Percentiles rank a stretch among this genome's conserved stretches.
phyloP scores from a whole-genome alignment of 2,888 invertebrate genomes.

The Eupithecia exiguata region DNA sequence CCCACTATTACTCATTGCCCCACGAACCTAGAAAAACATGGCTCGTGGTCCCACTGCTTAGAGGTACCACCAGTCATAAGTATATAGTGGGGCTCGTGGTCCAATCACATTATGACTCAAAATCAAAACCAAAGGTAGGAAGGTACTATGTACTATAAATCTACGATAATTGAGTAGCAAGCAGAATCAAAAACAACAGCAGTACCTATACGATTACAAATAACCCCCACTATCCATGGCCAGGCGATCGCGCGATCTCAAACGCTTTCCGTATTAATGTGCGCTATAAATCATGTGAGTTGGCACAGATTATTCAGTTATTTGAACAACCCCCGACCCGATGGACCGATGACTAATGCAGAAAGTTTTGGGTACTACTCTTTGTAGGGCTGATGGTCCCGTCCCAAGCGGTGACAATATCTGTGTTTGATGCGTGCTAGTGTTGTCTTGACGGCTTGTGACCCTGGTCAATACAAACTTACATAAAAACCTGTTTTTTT shows the following conservation, averaged over 20 bases:
- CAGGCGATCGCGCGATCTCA: constrained; percentile 67
- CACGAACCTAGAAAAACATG: too few species aligned
- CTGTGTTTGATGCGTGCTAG: background rate
- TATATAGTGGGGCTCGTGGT: too few species aligned
- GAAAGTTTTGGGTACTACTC: constrained; percentile 35
- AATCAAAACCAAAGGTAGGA: background rate
- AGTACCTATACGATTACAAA: constrained; percentile 62
- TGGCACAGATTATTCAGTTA: constrained; percentile 44
- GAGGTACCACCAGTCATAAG: too few species aligned
- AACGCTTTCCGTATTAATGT: constrained; percentile 62
- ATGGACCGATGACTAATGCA: constrained; percentile 18
- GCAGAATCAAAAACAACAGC: constrained; percentile 55
- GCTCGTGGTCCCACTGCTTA: too few species aligned
- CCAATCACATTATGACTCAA: background rate
- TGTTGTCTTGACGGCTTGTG: background rate
- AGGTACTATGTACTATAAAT: background rate
- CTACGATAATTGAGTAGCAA: background rate
- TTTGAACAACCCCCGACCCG: constrained; percentile 27
- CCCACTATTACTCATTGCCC: too few species aligned
- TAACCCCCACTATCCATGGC: constrained; percentile 61
- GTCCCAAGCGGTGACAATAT: background rate
- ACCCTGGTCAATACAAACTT: constrained; percentile 2
- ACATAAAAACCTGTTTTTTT: background rate
- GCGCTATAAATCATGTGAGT: constrained; percentile 56
- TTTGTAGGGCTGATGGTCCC: constrained; percentile 16